Conservation (phyloP, 2,888 invertebrate species). For the Clusia tigrina region DNA sequence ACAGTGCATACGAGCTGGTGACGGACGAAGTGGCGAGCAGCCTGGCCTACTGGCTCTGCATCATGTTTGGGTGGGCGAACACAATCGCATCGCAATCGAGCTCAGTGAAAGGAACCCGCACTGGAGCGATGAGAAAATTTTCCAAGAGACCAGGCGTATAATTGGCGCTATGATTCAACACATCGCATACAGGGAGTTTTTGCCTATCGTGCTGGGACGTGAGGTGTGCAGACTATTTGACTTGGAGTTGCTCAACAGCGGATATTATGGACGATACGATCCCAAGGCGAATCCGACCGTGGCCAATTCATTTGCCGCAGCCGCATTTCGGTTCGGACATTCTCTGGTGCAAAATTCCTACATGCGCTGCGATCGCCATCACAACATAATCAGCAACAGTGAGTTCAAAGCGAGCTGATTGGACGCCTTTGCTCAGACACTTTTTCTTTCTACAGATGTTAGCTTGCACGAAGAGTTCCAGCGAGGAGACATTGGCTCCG, state of each 20-base stretch:
- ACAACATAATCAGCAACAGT: conserved; percentile 77
- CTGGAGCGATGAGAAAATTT: conserved; percentile 89
- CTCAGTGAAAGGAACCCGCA: conserved; percentile 79
- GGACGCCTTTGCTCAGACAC: neutral
- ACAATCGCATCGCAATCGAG: conserved; percentile 75
- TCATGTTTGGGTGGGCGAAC: conserved; percentile 64
- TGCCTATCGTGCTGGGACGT: conserved; percentile 80
- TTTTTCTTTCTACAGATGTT: conserved; percentile 69
- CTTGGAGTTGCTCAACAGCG: conserved; percentile 72
- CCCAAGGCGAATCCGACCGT: conserved; percentile 75
- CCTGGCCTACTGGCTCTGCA: conserved; percentile 69
- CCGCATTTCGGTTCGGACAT: conserved; percentile 87
- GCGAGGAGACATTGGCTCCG: conserved; percentile 77
- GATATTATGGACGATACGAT: conserved; percentile 77
- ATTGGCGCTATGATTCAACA: conserved; percentile 84
- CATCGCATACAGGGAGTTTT: conserved; percentile 83
- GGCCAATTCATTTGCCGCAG: conserved; percentile 81
- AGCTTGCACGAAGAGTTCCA: conserved; percentile 80
- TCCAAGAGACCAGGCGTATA: conserved; percentile 84
- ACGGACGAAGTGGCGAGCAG: conserved; percentile 81
- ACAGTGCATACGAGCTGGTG: conserved; percentile 81
- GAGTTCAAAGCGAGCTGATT: conserved; percentile 64
- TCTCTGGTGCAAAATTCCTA: conserved; percentile 84
- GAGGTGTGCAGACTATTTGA: conserved; percentile 81
- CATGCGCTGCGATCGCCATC: conserved; percentile 75